These are phyloP conservation scores for Odontesthes bonariensis DNA, from an alignment of 2,113 vertebrate genomes.

Conservation along the genomic window DNA sequence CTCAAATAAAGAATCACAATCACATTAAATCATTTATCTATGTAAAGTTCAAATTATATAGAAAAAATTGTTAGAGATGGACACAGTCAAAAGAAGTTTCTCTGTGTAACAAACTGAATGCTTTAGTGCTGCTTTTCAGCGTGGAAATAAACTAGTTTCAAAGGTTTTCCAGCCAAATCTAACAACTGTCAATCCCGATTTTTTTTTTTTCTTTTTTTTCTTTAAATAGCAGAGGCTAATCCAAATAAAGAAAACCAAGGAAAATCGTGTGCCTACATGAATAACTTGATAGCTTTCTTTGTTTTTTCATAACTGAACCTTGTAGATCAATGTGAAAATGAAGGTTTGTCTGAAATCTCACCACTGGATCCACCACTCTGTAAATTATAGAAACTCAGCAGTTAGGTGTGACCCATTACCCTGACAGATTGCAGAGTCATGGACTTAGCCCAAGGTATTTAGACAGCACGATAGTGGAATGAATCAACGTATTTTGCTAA, in stretches of 20 bases:
- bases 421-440: no score
- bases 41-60: constrained; percentile 21
- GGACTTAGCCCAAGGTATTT: no score
- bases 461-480: no score
- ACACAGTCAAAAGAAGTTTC: constrained; percentile 3
- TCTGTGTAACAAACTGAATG: constrained; percentile 6
- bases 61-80: background rate
- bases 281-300: no score
- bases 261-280: background rate
- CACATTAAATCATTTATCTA: constrained; percentile 7
- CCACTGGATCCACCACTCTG: no score
- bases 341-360: no score
- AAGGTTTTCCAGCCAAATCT: constrained; percentile 19
- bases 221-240: background rate
- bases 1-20: background rate
- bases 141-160: constrained; percentile 23
- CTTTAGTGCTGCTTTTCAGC: constrained; percentile 17
- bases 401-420: no score
- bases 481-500: no score
- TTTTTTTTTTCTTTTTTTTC: background rate
- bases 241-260: constrained; percentile 45
- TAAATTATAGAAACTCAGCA: no score
- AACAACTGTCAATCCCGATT: constrained; percentile 33
- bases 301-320: no score
- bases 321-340: no score